Percentiles rank a stretch among this genome's conserved stretches.
phyloP scores from a whole-genome alignment of 2,113 vertebrate species.

The Urocitellus parryii region DNA sequence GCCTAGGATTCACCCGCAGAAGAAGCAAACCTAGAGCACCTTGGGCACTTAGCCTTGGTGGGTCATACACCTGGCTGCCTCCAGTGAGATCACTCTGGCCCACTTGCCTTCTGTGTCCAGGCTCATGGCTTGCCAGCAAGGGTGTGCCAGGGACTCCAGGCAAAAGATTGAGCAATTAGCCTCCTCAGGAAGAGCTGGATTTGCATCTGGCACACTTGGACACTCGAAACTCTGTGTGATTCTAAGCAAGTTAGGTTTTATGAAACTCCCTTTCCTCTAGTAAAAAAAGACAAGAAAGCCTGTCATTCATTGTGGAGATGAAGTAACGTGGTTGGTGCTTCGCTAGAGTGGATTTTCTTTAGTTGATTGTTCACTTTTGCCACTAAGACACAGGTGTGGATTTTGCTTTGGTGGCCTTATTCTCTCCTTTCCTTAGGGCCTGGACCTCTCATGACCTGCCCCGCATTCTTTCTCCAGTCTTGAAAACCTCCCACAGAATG shows the following conservation, averaged over 20 bases:
- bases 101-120: background rate
- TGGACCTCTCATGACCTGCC: too few species aligned
- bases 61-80: background rate
- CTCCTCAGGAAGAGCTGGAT: background rate
- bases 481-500: background rate
- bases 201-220: background rate
- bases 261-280: background rate
- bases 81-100: background rate
- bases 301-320: background rate
- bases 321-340: background rate
- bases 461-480: background rate
- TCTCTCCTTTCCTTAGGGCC: background rate
- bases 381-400: background rate
- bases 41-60: background rate
- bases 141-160: background rate
- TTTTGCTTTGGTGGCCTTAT: background rate
- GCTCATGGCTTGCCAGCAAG: background rate
- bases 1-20: background rate
- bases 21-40: background rate
- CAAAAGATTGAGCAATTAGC: background rate
- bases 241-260: background rate
- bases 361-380: background rate
- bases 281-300: background rate
- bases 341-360: background rate
- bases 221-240: background rate